Conservation (phyloP, 2,113 vertebrate species). For the Seriola aureovittata region DNA sequence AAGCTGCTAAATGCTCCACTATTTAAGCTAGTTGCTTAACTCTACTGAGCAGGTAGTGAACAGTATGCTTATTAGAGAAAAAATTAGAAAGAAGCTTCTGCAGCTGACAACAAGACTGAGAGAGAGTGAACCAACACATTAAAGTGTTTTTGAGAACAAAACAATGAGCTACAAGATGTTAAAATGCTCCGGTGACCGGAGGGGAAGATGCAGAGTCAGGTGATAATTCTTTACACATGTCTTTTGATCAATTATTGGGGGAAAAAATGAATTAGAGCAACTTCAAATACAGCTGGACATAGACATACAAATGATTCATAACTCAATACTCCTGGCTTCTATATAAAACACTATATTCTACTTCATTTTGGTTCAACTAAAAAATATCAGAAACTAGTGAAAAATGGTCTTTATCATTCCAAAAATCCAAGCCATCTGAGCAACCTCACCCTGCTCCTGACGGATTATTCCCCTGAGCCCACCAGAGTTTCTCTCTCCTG, state of each 20-base stretch:
- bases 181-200: neutral
- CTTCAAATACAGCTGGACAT: neutral
- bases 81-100: too few species aligned
- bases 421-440: neutral
- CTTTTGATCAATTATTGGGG: neutral
- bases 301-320: neutral
- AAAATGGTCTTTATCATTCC: neutral
- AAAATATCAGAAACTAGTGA: neutral
- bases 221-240: neutral
- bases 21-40: neutral
- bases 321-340: too few species aligned
- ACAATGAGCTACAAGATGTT: neutral
- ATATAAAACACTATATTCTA: too few species aligned
- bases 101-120: too few species aligned
- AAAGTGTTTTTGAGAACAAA: too few species aligned
- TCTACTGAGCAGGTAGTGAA: neutral
- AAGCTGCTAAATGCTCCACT: neutral
- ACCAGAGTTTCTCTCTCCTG: neutral
- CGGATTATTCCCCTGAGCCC: conserved; percentile 22
- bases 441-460: conserved; percentile 10
- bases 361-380: too few species aligned
- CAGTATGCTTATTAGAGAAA: neutral
- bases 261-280: neutral
- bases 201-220: neutral
- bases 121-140: too few species aligned